Percentiles rank a stretch among this genome's conserved stretches.
Conservation (phyloP, 2,797 vertebrate species). For the Decapterus maruadsi region DNA sequence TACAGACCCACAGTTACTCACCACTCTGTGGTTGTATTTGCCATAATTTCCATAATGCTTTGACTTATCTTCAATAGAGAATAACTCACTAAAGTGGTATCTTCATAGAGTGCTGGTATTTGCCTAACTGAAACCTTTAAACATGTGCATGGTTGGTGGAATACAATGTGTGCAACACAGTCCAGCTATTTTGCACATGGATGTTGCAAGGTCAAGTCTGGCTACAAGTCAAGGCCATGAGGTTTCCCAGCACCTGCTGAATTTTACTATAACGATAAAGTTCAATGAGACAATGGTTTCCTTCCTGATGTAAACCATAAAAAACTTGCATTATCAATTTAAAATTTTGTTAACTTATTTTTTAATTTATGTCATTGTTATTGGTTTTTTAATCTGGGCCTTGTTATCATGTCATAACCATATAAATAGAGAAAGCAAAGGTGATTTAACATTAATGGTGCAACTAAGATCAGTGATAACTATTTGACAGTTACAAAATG, state of each 20-base stretch:
- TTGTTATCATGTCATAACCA: not conserved
- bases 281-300: not conserved
- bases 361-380: not conserved
- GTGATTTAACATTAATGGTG: not conserved
- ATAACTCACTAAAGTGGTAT: not conserved
- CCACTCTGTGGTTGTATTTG: not conserved
- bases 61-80: not conserved
- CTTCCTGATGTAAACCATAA: not conserved
- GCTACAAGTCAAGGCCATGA: not conserved
- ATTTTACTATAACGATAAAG: not conserved
- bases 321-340: not conserved
- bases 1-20: not conserved
- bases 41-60: constrained; percentile 5
- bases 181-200: not conserved
- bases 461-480: not conserved
- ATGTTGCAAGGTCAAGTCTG: not conserved
- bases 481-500: not conserved
- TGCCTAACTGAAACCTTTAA: constrained; percentile 1
- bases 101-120: not conserved
- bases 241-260: not conserved
- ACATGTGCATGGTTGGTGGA: not conserved
- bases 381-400: not conserved
- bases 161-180: not conserved
- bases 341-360: constrained; percentile 8
- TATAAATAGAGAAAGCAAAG: not conserved